Evolutionary conservation across 2,888 invertebrate species (phyloP), one percentile per base, ranked within the genome.

Genomic region (Aphelenchoides bicaudatus): DNA sequence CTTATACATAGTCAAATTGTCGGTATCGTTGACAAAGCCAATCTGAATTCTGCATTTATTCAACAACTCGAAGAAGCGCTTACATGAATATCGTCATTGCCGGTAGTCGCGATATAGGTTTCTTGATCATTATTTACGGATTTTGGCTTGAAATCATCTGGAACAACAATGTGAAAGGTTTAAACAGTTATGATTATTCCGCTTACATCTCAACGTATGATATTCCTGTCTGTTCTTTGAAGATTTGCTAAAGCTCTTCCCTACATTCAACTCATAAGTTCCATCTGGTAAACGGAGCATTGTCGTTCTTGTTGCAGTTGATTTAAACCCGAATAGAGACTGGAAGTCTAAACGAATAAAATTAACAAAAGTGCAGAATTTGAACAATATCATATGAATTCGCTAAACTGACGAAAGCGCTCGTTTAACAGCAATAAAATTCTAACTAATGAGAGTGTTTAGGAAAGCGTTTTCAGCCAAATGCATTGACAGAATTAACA

Each of bases 131-230:
- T 59, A 10, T 64, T 63, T n/a, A 67, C 59, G 1, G 74, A 74
- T 39, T 69, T 70, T 1, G 75, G 74, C 51, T 75, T 75, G 63
- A 75, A 75, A 55, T 75, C 75, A 53, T 71, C 75, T 75, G 52
- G 63, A 73, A 58, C 27, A 38, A 38, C 19, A 4, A n/a, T 51
- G n/a, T 10, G 10, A 46, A 43, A 21, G 30, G n/a, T 27, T 56
- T 37, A 3, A 51, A 57, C 29, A 23, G 27, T 30, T 43, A 10
- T 13, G 16, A 30, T 21, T 31, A 30, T 47, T 57, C 49, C 29
- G 51, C 68, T 56, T 54, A 73, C 72, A 73, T 62, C 71, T 43
- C 6, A 73, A 46, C 1, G 73, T 65, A 48, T 73, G 71, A 28
- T 64, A 69, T 25, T 68, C 55, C 10, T 39, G n/a, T 13, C 23